phyloP scores from a whole-genome alignment of 2,888 invertebrate species.

The Trichogramma dendrolimi region DNA sequence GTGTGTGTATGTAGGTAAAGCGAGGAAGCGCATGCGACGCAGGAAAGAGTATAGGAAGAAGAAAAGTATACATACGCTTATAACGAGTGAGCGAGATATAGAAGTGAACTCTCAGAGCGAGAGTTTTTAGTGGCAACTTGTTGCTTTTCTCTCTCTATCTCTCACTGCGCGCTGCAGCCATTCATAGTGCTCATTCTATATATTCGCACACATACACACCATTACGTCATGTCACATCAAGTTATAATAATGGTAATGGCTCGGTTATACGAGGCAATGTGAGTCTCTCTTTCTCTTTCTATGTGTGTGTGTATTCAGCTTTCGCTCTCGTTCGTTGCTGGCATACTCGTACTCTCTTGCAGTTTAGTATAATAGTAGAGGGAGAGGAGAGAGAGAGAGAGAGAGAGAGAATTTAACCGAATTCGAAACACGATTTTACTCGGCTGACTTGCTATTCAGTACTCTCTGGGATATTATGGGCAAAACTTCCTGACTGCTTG shows the following conservation, averaged over 20 bases:
- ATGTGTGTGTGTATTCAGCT: conserved; percentile 12
- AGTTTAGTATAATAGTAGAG: no score
- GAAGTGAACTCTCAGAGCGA: conserved; percentile 50
- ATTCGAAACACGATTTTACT: conserved; percentile 44
- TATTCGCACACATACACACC: conserved; percentile 26
- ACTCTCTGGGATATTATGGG: conserved; percentile 53
- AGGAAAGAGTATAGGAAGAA: conserved; percentile 49
- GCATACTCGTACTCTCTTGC: not conserved
- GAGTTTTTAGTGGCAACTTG: conserved; percentile 54
- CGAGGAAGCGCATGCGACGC: conserved; percentile 39
- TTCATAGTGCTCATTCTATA: conserved; percentile 52
- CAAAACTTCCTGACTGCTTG: no score
- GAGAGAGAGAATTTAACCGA: conserved; percentile 29
- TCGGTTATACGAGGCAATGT: not conserved
- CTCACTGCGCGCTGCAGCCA: conserved; percentile 44
- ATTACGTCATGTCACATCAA: conserved; percentile 54
- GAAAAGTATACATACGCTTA: conserved; percentile 53
- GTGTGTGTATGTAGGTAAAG: conserved; percentile 11
- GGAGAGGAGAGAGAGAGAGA: no score
- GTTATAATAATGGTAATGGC: conserved; percentile 52
- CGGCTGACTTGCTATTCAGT: conserved; percentile 29
- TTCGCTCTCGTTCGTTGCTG: conserved; percentile 16
- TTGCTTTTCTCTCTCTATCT: conserved; percentile 35
- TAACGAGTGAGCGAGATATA: conserved; percentile 45
- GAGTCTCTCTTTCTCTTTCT: conserved; percentile 15